A percentile compares a stretch with the other conserved stretches of the same genome.
phyloP scores from a whole-genome alignment of 1,140 invertebrate genomes.

The Popillia japonica region DNA sequence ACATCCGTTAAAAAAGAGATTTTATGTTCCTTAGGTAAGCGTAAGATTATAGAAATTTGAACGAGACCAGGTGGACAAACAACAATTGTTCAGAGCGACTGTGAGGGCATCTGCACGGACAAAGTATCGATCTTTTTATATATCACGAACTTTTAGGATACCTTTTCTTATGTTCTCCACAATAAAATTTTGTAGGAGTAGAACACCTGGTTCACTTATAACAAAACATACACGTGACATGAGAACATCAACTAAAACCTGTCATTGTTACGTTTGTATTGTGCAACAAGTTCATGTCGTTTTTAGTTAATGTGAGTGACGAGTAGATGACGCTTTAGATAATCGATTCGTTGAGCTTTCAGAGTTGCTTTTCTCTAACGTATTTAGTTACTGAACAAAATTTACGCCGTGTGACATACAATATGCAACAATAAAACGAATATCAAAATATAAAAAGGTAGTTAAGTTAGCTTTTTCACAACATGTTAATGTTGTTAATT shows the following conservation, averaged over 20 bases:
- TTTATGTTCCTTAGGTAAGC: background rate
- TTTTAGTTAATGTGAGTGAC: background rate
- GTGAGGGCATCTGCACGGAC: background rate
- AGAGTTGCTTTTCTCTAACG: background rate
- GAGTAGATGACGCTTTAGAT: slow-evolving; percentile 5
- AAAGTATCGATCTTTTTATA: background rate
- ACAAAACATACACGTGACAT: background rate
- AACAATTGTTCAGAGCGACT: background rate
- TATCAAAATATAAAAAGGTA: too few species aligned
- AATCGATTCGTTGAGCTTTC: slow-evolving; percentile 18
- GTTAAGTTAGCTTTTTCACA: too few species aligned
- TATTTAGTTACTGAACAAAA: background rate
- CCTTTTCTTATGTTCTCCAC: background rate
- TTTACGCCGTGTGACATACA: too few species aligned
- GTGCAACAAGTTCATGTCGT: slow-evolving; percentile 29
- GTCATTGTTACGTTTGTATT: slow-evolving; percentile 17
- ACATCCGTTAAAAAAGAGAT: background rate
- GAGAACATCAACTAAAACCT: slow-evolving; percentile 11
- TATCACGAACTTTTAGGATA: background rate
- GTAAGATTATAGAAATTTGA: slow-evolving; percentile 11
- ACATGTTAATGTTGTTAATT: too few species aligned
- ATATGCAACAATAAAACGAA: too few species aligned
- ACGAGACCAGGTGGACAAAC: slow-evolving; percentile 21
- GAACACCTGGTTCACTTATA: background rate
- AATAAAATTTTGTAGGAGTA: slow-evolving; percentile 32